Base-by-base conservation (phyloP, 2,797 vertebrate species). In the Luscinia megarhynchos region DNA sequence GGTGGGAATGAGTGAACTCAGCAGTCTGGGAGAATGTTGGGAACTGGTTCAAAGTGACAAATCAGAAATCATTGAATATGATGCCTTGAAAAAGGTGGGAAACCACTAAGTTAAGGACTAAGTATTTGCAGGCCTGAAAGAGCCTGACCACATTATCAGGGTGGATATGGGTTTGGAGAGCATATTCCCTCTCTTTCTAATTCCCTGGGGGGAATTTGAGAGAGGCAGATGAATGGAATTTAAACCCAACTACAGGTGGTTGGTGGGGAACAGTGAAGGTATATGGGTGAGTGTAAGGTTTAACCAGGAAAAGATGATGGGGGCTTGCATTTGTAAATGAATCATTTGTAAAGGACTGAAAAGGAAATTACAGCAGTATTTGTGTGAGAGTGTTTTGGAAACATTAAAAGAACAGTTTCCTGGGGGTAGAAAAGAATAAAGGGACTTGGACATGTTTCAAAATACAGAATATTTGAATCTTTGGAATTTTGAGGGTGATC, bases 281-380 rank as follows among this genome's bases (percentile, higher is more conserved):
- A 2, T 26, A 7, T 3, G 10, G 26, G 22, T 36, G n/a, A 73
- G 36, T 15, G 40, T 34, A 15, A n/a, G 2, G 0, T 26, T 59
- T 29, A 32, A 75, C 32, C 26, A 64, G 50, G 12, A 54, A 9
- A n/a, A 10, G 20, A 11, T n/a, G 7, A 18, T 16, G 27, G 4
- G 23, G 41, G 14, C 24, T 57, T 61, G 64, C 38, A 38, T 38
- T 34, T 76, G 63, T 18, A 67, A 53, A 54, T n/a, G 21, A 77
- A 62, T 45, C 0, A 0, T 61, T 78, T 78, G 32, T 53, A 40
- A 73, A 45, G 9, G 4, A 17, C 3, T 57, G 50, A 29, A 50
- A 70, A 77, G 58, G 69, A 70, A 78, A 40, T 69, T 29, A 12
- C 12, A 15, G 43, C 45, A 32, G 29, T 21, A 0, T 36, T 12